Evolutionary conservation across 2,888 invertebrate genomes (phyloP), one percentile per base, ranked within the genome.

Genomic region (Tanypteryx hageni): DNA sequence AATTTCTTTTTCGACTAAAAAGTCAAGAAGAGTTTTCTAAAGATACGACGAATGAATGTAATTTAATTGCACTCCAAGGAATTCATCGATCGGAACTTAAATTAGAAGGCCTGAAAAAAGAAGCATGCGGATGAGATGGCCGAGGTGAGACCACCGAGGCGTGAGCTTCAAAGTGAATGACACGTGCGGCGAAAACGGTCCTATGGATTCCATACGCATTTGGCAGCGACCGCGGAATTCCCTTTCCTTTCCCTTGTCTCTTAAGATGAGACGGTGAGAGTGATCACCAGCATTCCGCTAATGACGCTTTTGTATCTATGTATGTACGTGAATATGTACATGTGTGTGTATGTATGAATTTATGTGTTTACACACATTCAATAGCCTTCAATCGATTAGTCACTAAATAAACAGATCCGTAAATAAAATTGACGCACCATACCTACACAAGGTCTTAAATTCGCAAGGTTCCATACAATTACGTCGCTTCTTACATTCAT

Each of bases 161-260:
- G 76, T 22, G 11, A 76, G 22, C 76, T 76, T 27, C 76, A 11
- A 27, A 76, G 68, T 3, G 5, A 44, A 44, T 44, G 44, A 61
- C 61, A 18, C n/a, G 68, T 76, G 76, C 11, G 22, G 76, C 22
- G n/a, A 16, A 68, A 68, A 68, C n/a, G 7, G 7, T 27, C 27
- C 27, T 14, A 76, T 76, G 27, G 76, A 76, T 76, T 76, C 76
- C 76, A 27, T 27, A 27, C 76, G 76, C 76, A 76, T 76, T 76
- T 76, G 76, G 76, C 76, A 76, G 27, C 76, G 76, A 76, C 22
- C 22, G 27, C 22, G 27, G 22, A 76, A 76, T 76, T 76, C 76
- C 27, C 11, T 76, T 27, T 18, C 10, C 22, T 76, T 76, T 27
- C 27, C 2, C 27, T 27, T 18, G 13, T 27, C 76, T 76, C 76